Conservation (phyloP, 2,113 vertebrate species). For the Cynocephalus volans region DNA sequence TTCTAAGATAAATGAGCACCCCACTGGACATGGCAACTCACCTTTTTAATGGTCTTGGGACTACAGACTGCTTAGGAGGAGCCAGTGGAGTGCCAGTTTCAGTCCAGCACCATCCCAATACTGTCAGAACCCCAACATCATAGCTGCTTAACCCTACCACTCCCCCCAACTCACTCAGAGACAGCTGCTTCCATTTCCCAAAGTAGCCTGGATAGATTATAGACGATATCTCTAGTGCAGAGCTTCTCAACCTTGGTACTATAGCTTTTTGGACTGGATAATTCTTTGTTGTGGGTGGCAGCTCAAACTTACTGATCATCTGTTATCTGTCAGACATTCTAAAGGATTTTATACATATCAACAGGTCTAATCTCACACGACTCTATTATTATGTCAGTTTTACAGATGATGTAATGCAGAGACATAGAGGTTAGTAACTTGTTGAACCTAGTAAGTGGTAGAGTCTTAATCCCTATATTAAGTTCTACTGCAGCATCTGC, state of each 20-base stretch:
- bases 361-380: not conserved
- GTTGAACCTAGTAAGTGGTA: not conserved
- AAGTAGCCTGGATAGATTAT: not conserved
- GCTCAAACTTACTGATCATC: not conserved
- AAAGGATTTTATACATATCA: not conserved
- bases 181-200: not conserved
- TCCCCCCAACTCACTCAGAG: not conserved
- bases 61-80: not conserved
- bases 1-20: not conserved
- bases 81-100: not conserved
- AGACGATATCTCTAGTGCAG: not conserved
- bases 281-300: not conserved
- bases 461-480: not conserved
- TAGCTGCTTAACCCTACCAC: not conserved
- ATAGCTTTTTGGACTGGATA: not conserved
- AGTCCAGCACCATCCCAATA: no score
- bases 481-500: rapidly evolving
- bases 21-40: not conserved
- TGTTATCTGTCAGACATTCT: not conserved
- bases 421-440: not conserved
- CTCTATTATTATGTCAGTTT: not conserved
- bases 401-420: not conserved
- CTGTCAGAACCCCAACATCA: not conserved
- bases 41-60: not conserved
- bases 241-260: not conserved